These are phyloP conservation scores for Melanotus villosus DNA, from an alignment of 2,888 invertebrate species.

Conservation along the genomic window DNA sequence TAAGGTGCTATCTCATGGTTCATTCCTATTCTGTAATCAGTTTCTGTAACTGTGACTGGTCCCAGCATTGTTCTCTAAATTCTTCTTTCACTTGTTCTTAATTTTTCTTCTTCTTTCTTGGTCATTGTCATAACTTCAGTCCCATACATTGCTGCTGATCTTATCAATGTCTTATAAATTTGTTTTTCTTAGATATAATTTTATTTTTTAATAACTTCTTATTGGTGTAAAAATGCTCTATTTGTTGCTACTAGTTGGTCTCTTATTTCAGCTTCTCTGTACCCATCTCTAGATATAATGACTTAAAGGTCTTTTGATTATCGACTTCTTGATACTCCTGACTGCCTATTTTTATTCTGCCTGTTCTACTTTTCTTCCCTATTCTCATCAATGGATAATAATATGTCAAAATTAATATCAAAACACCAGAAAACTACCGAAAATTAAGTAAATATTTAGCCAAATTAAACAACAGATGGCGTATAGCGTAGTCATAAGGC, in stretches of 20 bases:
- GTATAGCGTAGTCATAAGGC: neutral
- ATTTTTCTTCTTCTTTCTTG: neutral
- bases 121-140: neutral
- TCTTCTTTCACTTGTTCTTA: neutral
- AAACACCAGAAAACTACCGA: neutral
- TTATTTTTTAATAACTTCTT: no score
- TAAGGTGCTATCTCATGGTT: neutral
- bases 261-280: constrained; percentile 4
- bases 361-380: no score
- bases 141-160: neutral
- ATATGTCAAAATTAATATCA: neutral
- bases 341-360: no score
- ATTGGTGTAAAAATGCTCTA: neutral
- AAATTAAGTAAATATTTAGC: constrained; percentile 1
- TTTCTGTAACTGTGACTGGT: neutral
- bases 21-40: neutral
- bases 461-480: neutral
- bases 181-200: no score
- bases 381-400: no score
- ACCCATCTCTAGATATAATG: neutral
- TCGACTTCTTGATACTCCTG: no score
- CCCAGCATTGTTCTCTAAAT: neutral
- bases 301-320: constrained; percentile 12
- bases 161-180: no score
- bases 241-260: neutral